These are phyloP conservation scores for Chrysolophus pictus DNA, from an alignment of 2,797 vertebrate species.

Conservation along the genomic window DNA sequence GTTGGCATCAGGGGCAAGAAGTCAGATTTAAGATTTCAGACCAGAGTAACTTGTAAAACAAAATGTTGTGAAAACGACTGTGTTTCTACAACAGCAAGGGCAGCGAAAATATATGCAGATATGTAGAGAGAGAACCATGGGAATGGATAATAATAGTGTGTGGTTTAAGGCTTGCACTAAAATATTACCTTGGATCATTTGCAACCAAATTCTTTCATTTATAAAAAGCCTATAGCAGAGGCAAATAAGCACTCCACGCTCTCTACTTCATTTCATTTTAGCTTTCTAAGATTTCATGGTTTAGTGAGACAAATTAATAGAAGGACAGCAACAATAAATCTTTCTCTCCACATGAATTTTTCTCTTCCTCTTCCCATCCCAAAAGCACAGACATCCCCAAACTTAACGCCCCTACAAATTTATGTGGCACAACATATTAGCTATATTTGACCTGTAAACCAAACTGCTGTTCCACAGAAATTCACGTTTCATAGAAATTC, in stretches of 20 bases:
- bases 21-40: constrained; percentile 15
- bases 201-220: constrained; percentile 13
- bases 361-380: background rate
- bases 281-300: background rate
- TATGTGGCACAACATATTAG: background rate
- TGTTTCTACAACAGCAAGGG: background rate
- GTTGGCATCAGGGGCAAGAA: background rate
- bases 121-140: background rate
- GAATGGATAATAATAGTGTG: constrained; percentile 8
- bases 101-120: constrained; percentile 3
- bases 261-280: background rate
- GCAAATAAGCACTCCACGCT: background rate
- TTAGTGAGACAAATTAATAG: background rate
- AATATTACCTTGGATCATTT: constrained; percentile 31
- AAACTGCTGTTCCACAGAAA: background rate
- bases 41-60: background rate
- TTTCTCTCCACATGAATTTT: background rate
- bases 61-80: background rate
- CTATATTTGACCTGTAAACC: constrained; percentile 1
- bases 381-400: background rate
- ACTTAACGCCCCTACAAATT: background rate
- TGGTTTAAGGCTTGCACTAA: constrained; percentile 42
- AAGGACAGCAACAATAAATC: background rate
- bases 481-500: background rate
- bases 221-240: background rate